These are phyloP conservation scores for Morinoia aosen DNA, from an alignment of 2,888 invertebrate species.

Conservation along the genomic window DNA sequence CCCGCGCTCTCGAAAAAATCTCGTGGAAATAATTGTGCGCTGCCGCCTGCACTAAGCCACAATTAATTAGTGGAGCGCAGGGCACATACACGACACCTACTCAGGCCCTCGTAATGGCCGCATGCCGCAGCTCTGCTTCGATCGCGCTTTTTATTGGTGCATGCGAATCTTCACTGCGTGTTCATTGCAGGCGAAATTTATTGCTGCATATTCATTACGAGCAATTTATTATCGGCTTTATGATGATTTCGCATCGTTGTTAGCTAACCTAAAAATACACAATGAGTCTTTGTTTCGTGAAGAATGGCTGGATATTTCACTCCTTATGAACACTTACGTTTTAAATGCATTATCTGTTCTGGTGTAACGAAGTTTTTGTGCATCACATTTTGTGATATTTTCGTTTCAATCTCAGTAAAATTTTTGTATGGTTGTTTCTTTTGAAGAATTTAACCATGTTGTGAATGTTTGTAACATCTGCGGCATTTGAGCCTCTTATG, in stretches of 20 bases:
- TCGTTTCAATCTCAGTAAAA: background rate
- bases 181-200: background rate
- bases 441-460: background rate
- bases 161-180: background rate
- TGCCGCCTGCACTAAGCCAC: background rate
- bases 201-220: background rate
- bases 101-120: background rate
- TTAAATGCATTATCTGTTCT: background rate
- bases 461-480: background rate
- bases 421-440: background rate
- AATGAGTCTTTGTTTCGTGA: background rate
- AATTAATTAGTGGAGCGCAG: conserved; percentile 24
- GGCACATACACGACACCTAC: conserved; percentile 42
- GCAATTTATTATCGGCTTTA: background rate
- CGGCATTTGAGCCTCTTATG: background rate
- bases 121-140: background rate
- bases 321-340: background rate
- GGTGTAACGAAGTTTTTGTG: too few species aligned
- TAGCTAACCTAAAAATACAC: background rate
- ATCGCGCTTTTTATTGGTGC: background rate
- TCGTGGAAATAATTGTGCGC: conserved; percentile 6
- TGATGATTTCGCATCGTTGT: background rate
- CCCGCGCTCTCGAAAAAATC: conserved; percentile 37
- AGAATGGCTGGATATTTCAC: background rate
- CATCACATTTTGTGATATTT: background rate